Evolutionary conservation across 2,888 invertebrate genomes (phyloP).

Genomic region (Tetrapedia diversipes): DNA sequence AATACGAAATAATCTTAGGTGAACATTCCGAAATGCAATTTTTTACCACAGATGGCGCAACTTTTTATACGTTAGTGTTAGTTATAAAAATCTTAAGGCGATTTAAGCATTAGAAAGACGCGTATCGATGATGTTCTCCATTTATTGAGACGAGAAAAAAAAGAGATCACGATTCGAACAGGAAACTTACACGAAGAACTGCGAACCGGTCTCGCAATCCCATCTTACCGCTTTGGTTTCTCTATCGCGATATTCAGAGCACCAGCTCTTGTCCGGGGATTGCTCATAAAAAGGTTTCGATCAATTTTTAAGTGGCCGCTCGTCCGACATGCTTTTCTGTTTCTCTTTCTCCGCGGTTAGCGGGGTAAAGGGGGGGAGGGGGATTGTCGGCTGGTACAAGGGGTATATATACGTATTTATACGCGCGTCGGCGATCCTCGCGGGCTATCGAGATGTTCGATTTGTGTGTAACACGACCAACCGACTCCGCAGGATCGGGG

Average conservation of each 20-base stretch:
- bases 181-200: conserved; percentile 69
- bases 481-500: conserved; percentile 58
- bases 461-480: conserved; percentile 58
- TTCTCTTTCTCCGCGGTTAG: conserved; percentile 37
- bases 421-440: conserved; percentile 36
- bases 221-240: conserved; percentile 22
- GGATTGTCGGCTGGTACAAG: conserved; percentile 12
- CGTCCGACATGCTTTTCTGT: conserved; percentile 19
- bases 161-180: conserved; percentile 62
- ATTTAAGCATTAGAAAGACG: no score
- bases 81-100: no score
- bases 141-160: not conserved
- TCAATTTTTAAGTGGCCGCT: conserved; percentile 70
- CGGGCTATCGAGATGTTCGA: conserved; percentile 55
- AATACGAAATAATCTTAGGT: no score
- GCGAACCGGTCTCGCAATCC: conserved; percentile 68
- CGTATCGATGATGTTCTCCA: conserved; percentile 8
- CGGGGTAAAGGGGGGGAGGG: not conserved
- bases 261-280: conserved; percentile 56
- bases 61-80: not conserved
- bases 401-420: conserved; percentile 38
- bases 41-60: not conserved
- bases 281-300: conserved; percentile 69
- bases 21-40: no score
- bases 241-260: conserved; percentile 64